Percentiles rank a stretch among this genome's conserved stretches.
These are phyloP conservation scores for Phaethornis superciliosus DNA, from an alignment of 2,113 vertebrate species.

Conservation along the genomic window DNA sequence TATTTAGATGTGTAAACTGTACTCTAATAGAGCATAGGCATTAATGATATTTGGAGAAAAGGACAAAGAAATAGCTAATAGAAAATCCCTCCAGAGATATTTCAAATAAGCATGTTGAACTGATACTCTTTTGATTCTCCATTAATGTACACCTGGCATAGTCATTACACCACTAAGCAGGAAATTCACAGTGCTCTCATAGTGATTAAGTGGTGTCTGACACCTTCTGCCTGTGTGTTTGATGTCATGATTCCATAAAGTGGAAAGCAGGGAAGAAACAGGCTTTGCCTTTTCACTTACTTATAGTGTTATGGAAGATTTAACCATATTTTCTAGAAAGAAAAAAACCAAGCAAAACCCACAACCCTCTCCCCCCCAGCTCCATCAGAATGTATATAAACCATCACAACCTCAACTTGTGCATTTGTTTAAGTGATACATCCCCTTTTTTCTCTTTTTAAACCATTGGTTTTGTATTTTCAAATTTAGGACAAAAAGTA, in stretches of 20 bases:
- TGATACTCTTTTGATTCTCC: background rate
- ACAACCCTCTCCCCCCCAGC: too few species aligned
- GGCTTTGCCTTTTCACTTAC: background rate
- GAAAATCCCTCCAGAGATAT: background rate
- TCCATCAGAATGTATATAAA: background rate
- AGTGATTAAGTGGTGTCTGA: background rate
- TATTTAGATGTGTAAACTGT: background rate
- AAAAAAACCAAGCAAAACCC: too few species aligned
- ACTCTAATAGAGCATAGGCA: background rate
- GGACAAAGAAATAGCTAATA: background rate
- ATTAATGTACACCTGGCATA: background rate
- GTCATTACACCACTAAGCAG: background rate
- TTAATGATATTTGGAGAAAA: background rate
- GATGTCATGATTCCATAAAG: background rate
- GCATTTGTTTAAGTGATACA: background rate
- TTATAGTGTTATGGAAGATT: background rate
- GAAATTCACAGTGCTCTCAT: background rate
- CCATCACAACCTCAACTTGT: background rate
- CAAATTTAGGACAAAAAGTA: background rate
- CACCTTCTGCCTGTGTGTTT: background rate
- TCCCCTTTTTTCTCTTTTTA: fast-evolving
- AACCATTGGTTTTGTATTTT: background rate
- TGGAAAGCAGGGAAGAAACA: background rate
- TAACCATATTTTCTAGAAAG: background rate
- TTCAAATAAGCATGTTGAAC: background rate